Percentiles rank a stretch among this genome's conserved stretches.
These are phyloP conservation scores for Drosophila pseudotalamancana DNA, from an alignment of 2,888 invertebrate species.

Conservation along the genomic window DNA sequence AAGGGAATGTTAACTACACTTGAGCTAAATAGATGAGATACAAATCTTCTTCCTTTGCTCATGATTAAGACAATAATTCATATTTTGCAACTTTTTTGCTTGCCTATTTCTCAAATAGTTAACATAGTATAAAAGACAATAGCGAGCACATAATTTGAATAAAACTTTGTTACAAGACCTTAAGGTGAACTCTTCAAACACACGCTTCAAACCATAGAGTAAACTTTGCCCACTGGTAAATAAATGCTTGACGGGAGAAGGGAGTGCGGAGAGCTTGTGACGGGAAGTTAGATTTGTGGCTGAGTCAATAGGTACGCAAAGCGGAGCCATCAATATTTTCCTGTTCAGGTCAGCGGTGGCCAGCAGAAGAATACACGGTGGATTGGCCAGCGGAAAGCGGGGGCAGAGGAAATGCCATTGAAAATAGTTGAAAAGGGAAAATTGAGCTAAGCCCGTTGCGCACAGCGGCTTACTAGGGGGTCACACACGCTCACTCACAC, in stretches of 20 bases:
- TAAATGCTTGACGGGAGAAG: neutral
- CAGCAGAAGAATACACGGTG: slow-evolving; percentile 48
- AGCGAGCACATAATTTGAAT: too few species aligned
- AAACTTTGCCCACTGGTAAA: slow-evolving; percentile 46
- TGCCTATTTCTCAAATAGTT: too few species aligned
- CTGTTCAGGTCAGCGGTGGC: slow-evolving; percentile 13
- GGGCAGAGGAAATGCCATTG: slow-evolving; percentile 72
- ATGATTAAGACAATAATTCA: too few species aligned
- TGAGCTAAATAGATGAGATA: too few species aligned
- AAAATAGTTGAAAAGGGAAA: slow-evolving; percentile 77
- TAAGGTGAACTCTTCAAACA: slow-evolving; percentile 3
- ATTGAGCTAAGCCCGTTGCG: slow-evolving; percentile 75
- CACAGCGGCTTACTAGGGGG: slow-evolving; percentile 48
- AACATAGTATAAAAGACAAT: too few species aligned
- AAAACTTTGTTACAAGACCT: slow-evolving; percentile 26
- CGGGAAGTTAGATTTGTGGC: slow-evolving; percentile 19
- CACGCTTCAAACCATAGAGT: slow-evolving; percentile 3
- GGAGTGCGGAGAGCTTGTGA: neutral
- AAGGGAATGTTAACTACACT: too few species aligned
- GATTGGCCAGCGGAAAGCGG: slow-evolving; percentile 41
- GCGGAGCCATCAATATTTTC: slow-evolving; percentile 54
- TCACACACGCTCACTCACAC: neutral
- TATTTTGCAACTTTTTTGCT: too few species aligned
- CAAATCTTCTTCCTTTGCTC: too few species aligned
- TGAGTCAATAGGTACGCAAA: slow-evolving; percentile 52